Base-by-base conservation (phyloP, 2,113 vertebrate genomes). In the Poeciliopsis occidentalis region DNA sequence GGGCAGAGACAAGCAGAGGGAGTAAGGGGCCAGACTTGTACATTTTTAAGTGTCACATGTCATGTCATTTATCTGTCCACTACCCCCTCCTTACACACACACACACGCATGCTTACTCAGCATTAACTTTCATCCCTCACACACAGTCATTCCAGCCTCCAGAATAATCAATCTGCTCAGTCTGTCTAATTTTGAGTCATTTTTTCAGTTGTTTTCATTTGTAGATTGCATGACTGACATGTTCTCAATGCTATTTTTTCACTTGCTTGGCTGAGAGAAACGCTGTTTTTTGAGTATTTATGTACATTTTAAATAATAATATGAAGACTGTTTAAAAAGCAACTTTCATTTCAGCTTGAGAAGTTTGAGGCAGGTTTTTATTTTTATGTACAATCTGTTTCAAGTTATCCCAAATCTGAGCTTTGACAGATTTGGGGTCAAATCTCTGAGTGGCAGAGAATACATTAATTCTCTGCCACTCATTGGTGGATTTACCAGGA, bases 11-110 rank as follows among this genome's bases (percentile, higher is more conserved):
- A 60, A 79, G 73, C 75, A 26, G 54, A 61, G 85, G 79, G 89
- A 88, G 75, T 76, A 79, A 15, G 73, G 74, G 92, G 91, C 91
- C 91, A 91, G 86, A 85, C 88, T 76, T 82, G 86, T 85, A 88
- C 80, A 92, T 91, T 81, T 88, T 64, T 74, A 79, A 72, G 85
- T 87, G 87, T 85, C 85, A 90, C 81, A 85, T 83, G 74, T 84
- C 73, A 74, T 83, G 80, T 84, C 79, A 88, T 83, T 87, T 85
- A 87, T 86, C 84, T 79, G 64, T n/a, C 64, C 66, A 71, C 26
- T 41, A 34, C 17, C 27, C 8, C 29, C 39, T 44, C 51, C 68
- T 60, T 64, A 13, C 3, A 41, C 39, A 41, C 39, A 15, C 12
- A 41, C 39, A 13, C 39, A 41, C 47, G 22, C 6, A 4, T n/a